Conservation (phyloP, 2,113 vertebrate genomes). For the Neolamprologus falcicula region DNA sequence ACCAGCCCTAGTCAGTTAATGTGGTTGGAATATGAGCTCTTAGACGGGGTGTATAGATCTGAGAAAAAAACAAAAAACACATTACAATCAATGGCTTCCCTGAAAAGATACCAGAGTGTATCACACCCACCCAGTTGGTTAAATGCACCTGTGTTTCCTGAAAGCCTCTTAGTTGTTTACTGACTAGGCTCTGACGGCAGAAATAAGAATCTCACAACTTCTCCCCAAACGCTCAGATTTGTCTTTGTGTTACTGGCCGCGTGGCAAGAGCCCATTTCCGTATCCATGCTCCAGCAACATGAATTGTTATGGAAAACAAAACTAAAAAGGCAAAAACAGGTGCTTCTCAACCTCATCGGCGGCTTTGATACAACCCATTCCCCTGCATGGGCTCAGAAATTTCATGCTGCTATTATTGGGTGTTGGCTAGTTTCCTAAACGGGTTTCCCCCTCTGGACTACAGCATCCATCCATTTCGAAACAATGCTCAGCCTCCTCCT, state of each 20-base stretch:
- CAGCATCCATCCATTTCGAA: conserved; percentile 52
- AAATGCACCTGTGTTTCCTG: conserved; percentile 21
- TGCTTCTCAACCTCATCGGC: background rate
- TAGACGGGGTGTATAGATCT: conserved; percentile 33
- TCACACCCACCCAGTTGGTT: conserved; percentile 38
- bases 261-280: background rate
- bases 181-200: background rate
- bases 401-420: conserved; percentile 52
- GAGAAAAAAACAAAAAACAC: conserved; percentile 21
- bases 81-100: conserved; percentile 59
- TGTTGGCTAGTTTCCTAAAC: conserved; percentile 49
- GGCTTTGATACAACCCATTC: conserved; percentile 20
- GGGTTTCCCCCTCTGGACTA: conserved; percentile 43
- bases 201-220: background rate
- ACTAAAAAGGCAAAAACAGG: background rate
- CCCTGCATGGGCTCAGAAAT: conserved; percentile 26
- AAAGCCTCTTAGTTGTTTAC: conserved; percentile 3
- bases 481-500: conserved; percentile 34
- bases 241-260: background rate
- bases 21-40: conserved; percentile 65
- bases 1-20: conserved; percentile 49
- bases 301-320: background rate
- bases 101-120: conserved; percentile 49
- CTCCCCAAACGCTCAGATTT: background rate
- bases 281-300: background rate